These are phyloP conservation scores for Epinotia demarniana DNA, from an alignment of 2,888 invertebrate genomes.

Conservation along the genomic window DNA sequence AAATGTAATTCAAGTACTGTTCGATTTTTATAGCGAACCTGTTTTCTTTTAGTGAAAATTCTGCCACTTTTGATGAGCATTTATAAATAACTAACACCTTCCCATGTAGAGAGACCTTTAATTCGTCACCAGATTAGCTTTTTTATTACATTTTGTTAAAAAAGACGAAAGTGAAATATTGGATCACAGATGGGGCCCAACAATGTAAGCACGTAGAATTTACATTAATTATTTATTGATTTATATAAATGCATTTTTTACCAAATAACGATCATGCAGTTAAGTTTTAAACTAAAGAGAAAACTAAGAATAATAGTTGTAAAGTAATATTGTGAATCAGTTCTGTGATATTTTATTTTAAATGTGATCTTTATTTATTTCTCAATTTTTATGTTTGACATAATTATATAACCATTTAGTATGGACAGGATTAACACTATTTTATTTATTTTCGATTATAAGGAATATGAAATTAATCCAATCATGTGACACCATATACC, in stretches of 20 bases:
- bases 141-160: slow-evolving; percentile 4
- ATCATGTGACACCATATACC: slow-evolving; percentile 43
- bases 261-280: slow-evolving; percentile 25
- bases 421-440: slow-evolving; percentile 3
- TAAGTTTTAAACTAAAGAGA: slow-evolving; percentile 18
- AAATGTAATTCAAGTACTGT: slow-evolving; percentile 12
- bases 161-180: neutral
- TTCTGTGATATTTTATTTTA: slow-evolving; percentile 54
- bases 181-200: slow-evolving; percentile 42
- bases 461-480: slow-evolving; percentile 27
- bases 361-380: slow-evolving; percentile 45
- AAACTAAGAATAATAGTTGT: slow-evolving; percentile 19
- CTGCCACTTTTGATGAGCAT: neutral
- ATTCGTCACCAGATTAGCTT: neutral
- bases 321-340: slow-evolving; percentile 43
- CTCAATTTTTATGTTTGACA: slow-evolving; percentile 27
- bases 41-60: slow-evolving; percentile 3
- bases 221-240: slow-evolving; percentile 4
- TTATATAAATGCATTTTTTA: slow-evolving; percentile 35
- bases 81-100: neutral
- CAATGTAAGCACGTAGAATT: slow-evolving; percentile 7
- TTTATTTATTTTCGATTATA: slow-evolving; percentile 4
- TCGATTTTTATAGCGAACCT: slow-evolving; percentile 9
- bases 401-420: slow-evolving; percentile 23
- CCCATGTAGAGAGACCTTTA: slow-evolving; percentile 1